Evolutionary conservation across 1,140 invertebrate species (phyloP), one percentile per base, ranked within the genome.

Genomic region (Polypedilum pembai): DNA sequence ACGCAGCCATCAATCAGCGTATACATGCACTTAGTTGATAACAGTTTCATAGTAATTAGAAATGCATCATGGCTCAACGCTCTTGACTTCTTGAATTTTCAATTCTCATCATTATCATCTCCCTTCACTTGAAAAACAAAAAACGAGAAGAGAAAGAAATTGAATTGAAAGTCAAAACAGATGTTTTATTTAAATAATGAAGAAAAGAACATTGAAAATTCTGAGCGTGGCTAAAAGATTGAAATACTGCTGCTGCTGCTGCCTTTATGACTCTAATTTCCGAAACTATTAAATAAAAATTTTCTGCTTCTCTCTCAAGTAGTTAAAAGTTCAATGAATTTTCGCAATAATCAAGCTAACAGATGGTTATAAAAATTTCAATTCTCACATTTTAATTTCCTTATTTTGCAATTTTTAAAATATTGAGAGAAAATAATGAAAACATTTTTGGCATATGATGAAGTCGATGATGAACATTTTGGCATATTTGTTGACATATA

Each of bases 111-210:
- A n/a, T n/a, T n/a, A n/a, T 56, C 45, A 56, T 12, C 10, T 56
- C 10, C 45, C 3, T 56, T 56, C n/a, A 33, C 24, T 33, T 33
- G 24, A 33, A 33, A n/a, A 56, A 56, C 10, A 56, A 12, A 56
- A 56, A 56, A 56, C 41, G n/a, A 12, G 45, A 56, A n/a, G 45
- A 45, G 41, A 56, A 15, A 56, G 45, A 56, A 56, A 56, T n/a
- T 56, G 45, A 56, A 56, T 56, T 56, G 4, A 56, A 56, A 56
- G 45, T 56, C 45, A 56, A 56, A 56, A 56, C 45, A 56, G 45
- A 56, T 56, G 45, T 56, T 56, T 56, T 56, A 15, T 56, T 56
- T 56, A 56, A 56, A 56, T 56, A 12, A n/a, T 33, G 24, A 5
- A 33, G 24, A 33, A 5, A 5, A 33, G 24, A 33, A 33, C 24